Evolutionary conservation across 2,888 invertebrate genomes (phyloP).

Genomic region (Callinectes sapidus): DNA sequence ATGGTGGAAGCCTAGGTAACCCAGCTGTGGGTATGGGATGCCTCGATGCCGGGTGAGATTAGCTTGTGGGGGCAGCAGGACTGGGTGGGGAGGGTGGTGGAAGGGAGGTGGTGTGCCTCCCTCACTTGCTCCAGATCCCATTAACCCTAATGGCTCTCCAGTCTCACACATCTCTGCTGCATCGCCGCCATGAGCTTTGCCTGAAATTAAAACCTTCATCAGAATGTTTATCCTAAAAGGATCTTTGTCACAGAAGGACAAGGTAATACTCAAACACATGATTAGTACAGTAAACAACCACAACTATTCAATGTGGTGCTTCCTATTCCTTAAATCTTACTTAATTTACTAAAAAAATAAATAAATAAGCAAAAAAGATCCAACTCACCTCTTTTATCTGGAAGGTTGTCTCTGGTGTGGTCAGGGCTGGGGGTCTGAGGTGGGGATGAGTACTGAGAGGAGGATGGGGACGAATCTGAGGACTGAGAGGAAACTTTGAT

Average conservation of each 20-base stretch:
- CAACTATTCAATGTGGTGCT: not conserved
- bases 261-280: not conserved
- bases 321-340: not conserved
- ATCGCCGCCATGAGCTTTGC: slow-evolving; percentile 57
- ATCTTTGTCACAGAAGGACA: not conserved
- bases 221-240: not conserved
- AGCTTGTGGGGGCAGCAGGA: slow-evolving; percentile 56
- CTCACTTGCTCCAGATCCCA: slow-evolving; percentile 68
- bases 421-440: slow-evolving; percentile 72
- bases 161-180: slow-evolving; percentile 52
- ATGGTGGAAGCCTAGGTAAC: slow-evolving; percentile 58
- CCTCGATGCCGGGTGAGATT: slow-evolving; percentile 54
- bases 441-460: slow-evolving; percentile 72
- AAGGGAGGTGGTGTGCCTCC: slow-evolving; percentile 68
- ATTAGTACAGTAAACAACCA: not conserved
- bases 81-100: slow-evolving; percentile 55
- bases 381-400: slow-evolving; percentile 59
- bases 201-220: slow-evolving; percentile 39
- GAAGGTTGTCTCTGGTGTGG: slow-evolving; percentile 58
- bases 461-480: slow-evolving; percentile 71
- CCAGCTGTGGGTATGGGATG: slow-evolving; percentile 59
- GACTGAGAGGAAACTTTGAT: slow-evolving; percentile 56
- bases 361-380: not conserved
- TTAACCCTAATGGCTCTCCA: slow-evolving; percentile 44
- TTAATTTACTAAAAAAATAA: not conserved